Conservation (phyloP, 2,113 vertebrate genomes). For the Chaetops frenatus region DNA sequence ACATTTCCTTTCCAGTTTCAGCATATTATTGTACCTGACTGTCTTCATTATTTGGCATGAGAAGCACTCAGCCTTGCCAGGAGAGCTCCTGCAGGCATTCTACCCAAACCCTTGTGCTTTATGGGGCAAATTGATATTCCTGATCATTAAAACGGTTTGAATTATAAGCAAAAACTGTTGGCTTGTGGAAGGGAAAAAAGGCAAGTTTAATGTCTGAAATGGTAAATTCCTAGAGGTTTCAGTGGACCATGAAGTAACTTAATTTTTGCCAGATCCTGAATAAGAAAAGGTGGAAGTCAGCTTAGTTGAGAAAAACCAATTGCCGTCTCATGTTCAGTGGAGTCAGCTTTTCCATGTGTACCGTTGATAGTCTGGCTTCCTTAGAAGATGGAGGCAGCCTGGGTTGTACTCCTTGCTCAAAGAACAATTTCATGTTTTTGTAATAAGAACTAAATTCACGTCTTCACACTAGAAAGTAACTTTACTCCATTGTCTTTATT, state of each 20-base stretch:
- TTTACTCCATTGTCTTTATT: neutral
- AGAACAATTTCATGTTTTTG: neutral
- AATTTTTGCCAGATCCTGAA: neutral
- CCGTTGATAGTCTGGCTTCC: neutral
- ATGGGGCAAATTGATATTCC: neutral
- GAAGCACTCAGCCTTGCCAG: neutral
- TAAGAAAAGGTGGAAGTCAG: neutral
- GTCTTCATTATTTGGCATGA: neutral
- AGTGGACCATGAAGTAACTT: neutral
- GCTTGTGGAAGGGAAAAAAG: neutral
- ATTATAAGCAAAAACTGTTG: neutral
- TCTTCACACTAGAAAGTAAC: neutral
- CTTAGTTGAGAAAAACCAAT: neutral
- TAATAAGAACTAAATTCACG: neutral
- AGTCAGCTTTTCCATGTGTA: neutral
- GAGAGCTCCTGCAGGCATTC: neutral
- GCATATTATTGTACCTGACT: neutral
- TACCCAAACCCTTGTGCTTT: neutral
- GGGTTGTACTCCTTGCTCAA: neutral
- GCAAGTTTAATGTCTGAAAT: neutral
- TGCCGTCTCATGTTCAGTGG: neutral
- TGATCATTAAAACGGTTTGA: neutral
- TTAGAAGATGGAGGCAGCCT: neutral
- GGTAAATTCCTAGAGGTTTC: neutral
- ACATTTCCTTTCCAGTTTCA: neutral